Evolutionary conservation across 1,140 invertebrate genomes (phyloP), one percentile per base, ranked within the genome.

Genomic region (Saccostrea glomerata): DNA sequence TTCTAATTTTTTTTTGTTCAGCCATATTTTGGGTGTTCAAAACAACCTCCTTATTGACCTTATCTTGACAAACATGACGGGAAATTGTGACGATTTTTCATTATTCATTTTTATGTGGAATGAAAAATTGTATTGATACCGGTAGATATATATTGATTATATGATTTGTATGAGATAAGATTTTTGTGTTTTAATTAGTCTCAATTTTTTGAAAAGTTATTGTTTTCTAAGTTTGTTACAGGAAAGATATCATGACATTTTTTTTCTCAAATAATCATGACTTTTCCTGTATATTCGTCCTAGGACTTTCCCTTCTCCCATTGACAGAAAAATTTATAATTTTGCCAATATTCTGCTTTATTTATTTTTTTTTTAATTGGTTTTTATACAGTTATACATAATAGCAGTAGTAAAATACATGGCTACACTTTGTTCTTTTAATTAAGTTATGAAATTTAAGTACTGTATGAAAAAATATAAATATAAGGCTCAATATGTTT

Each of bases 41-140:
- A 56, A 84, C 82, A 84, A n/a, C 82, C 82, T 56, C 82, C 82
- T 56, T 54, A n/a, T 84, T 84, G 40, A 84, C 82, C 5, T 84
- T 20, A 84, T 83, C 70, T 30, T n/a, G 25, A 73, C 30, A 23
- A 30, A 30, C 23, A 73, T 73, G 25, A 12, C 25, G 7, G 15
- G 13, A 36, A 3, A 13, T 77, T 77, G 30, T 2, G 13, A 30
- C 25, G 13, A 36, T 73, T 3, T 77, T 77, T 25, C 13, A 77
- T 47, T 5, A 47, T 47, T 9, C 47, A 6, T 47, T 47, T 47
- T 77, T 15, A 3, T 30, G 70, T 77, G 4, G 9, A 30, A 30
- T 77, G 25, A 77, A 7, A 13, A 15, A 30, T 77, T 77, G 15
- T 77, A 77, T 77, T 36, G 70, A 77, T 77, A 77, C 70, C 70